These are phyloP conservation scores for Alosa sapidissima DNA, from an alignment of 2,797 vertebrate species.

Conservation along the genomic window DNA sequence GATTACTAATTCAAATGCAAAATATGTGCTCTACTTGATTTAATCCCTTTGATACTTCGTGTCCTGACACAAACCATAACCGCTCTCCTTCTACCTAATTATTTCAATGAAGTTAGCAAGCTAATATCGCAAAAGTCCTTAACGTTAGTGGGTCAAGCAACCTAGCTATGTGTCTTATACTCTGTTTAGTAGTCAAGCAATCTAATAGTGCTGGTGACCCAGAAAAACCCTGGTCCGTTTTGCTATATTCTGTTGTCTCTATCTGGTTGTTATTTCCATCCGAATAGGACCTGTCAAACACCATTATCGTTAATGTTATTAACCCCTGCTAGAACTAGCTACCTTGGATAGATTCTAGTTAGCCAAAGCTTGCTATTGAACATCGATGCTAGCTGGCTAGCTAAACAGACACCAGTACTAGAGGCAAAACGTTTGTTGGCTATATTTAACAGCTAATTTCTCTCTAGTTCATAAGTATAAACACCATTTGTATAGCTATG, in stretches of 20 bases:
- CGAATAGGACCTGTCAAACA: background rate
- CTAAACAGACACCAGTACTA: background rate
- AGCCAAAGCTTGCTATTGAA: background rate
- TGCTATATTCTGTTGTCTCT: background rate
- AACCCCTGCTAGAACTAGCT: background rate
- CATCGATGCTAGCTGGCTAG: background rate
- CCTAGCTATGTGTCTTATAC: background rate
- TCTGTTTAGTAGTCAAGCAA: background rate
- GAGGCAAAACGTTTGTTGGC: slow-evolving; percentile 47
- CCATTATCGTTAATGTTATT: no score
- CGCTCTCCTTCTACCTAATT: background rate
- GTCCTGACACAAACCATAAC: background rate
- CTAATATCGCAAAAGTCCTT: background rate
- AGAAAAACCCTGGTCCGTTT: background rate
- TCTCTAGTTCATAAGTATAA: background rate
- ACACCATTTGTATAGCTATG: background rate
- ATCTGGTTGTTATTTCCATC: background rate
- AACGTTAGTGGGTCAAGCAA: background rate
- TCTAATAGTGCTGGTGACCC: background rate
- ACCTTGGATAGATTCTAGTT: background rate
- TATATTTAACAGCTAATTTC: background rate
- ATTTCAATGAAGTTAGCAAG: background rate
- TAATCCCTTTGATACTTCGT: background rate
- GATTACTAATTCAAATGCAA: background rate
- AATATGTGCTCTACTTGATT: background rate